Percentiles rank a stretch among this genome's conserved stretches.
These are phyloP conservation scores for Cherax quadricarinatus DNA, from an alignment of 1,140 invertebrate genomes.

Conservation along the genomic window DNA sequence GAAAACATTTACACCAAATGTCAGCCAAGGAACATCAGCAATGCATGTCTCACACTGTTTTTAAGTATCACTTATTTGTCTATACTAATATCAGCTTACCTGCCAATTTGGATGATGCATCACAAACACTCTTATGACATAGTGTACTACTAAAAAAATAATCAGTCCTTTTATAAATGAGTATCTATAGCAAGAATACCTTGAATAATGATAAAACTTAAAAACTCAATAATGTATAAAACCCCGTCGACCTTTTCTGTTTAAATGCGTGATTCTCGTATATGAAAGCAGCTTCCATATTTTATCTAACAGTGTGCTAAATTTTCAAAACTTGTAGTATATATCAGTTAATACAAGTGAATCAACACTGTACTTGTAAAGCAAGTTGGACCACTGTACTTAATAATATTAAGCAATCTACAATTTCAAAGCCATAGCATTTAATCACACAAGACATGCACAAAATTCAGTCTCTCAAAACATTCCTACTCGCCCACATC, in stretches of 20 bases:
- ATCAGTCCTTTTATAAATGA: not conserved
- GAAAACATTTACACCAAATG: slow-evolving; percentile 66
- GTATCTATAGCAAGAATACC: not conserved
- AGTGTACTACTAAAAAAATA: not conserved
- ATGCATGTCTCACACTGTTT: slow-evolving; percentile 26
- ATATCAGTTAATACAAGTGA: not conserved
- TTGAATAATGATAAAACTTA: not conserved
- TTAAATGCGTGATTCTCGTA: not conserved
- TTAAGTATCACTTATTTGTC: slow-evolving; percentile 53
- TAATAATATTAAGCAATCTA: not conserved
- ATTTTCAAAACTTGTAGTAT: not conserved
- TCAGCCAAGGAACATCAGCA: slow-evolving; percentile 66
- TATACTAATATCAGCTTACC: slow-evolving; percentile 27
- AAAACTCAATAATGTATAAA: not conserved
- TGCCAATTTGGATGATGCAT: slow-evolving; percentile 34
- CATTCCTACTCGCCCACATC: no score
- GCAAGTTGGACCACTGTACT: no score
- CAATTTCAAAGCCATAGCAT: not conserved
- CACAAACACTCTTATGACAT: slow-evolving; percentile 9
- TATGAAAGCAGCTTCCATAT: not conserved
- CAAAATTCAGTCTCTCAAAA: no score
- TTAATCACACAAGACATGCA: not conserved
- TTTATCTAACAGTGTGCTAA: not conserved
- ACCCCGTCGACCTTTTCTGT: not conserved
- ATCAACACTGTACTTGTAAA: no score